phyloP scores from a whole-genome alignment of 2,888 invertebrate genomes.

The Trissolcus japonicus region DNA sequence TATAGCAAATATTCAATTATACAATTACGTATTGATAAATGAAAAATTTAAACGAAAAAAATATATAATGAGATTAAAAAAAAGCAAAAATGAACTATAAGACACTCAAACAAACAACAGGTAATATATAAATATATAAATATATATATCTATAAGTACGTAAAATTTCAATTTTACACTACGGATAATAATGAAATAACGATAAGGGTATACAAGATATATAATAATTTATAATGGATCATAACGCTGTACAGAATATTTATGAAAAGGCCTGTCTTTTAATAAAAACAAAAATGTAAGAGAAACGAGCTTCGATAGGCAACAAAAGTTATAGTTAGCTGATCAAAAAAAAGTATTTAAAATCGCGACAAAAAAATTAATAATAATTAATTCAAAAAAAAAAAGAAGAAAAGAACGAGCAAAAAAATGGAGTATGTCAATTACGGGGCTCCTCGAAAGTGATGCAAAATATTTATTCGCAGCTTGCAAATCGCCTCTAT shows the following conservation, averaged over 20 bases:
- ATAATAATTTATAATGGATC: slow-evolving; percentile 74
- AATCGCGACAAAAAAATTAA: no score
- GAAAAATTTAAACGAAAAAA: slow-evolving; percentile 5
- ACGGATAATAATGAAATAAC: slow-evolving; percentile 76
- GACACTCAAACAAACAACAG: slow-evolving; percentile 65
- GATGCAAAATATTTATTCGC: slow-evolving; percentile 57
- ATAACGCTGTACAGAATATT: slow-evolving; percentile 76
- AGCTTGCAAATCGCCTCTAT: slow-evolving; percentile 57
- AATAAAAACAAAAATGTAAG: slow-evolving; percentile 60
- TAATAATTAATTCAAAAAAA: slow-evolving; percentile 26
- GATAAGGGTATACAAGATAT: slow-evolving; percentile 74
- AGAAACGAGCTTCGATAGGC: slow-evolving; percentile 67
- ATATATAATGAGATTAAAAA: slow-evolving; percentile 27
- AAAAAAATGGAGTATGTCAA: slow-evolving; percentile 55
- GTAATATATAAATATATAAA: slow-evolving; percentile 59
- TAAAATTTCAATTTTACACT: slow-evolving; percentile 76
- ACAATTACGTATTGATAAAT: slow-evolving; percentile 72
- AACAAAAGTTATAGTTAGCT: slow-evolving; percentile 37
- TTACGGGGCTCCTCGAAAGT: slow-evolving; percentile 55
- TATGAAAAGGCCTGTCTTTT: slow-evolving; percentile 73
- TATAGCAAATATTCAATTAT: slow-evolving; percentile 74
- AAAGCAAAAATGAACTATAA: slow-evolving; percentile 61
- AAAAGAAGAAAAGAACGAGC: slow-evolving; percentile 39
- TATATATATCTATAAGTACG: slow-evolving; percentile 71
- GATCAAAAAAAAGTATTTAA: slow-evolving; percentile 36